phyloP scores from a whole-genome alignment of 2,888 invertebrate species.

The Agrypnus murinus region DNA sequence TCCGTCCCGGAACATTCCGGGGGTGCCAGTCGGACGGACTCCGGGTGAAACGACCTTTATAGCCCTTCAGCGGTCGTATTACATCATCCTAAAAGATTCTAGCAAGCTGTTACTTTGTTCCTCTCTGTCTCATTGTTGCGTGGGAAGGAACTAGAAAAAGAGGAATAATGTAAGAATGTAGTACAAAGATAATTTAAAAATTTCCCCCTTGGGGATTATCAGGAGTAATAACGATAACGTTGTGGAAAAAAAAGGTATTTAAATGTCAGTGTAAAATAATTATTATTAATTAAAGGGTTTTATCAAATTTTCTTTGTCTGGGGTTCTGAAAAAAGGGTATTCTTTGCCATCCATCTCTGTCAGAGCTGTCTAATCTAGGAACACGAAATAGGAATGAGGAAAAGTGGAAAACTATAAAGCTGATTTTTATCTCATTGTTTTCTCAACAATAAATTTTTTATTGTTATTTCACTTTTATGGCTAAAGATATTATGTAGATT shows the following conservation, averaged over 20 bases:
- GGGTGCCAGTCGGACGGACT: slow-evolving; percentile 51
- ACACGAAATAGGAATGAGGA: background rate
- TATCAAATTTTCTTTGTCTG: background rate
- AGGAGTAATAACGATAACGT: background rate
- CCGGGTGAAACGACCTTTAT: slow-evolving; percentile 45
- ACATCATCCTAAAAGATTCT: background rate
- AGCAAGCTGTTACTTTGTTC: background rate
- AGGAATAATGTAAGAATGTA: background rate
- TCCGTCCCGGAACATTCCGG: slow-evolving; percentile 31
- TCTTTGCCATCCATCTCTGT: slow-evolving; percentile 8
- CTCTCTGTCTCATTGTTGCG: background rate
- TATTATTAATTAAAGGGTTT: background rate
- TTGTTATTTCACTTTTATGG: too few species aligned
- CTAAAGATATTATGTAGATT: too few species aligned
- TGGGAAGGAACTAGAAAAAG: background rate
- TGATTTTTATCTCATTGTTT: background rate
- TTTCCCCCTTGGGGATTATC: background rate
- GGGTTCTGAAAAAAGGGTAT: too few species aligned
- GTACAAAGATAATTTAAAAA: background rate
- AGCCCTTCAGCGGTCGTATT: slow-evolving; percentile 17
- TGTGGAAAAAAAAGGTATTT: too few species aligned
- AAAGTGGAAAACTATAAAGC: slow-evolving; percentile 4
- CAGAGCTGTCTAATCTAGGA: background rate
- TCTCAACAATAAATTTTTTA: too few species aligned
- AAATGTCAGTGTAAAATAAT: too few species aligned